These are phyloP conservation scores for Xylocopa sonorina DNA, from an alignment of 1,140 invertebrate genomes.

Conservation along the genomic window DNA sequence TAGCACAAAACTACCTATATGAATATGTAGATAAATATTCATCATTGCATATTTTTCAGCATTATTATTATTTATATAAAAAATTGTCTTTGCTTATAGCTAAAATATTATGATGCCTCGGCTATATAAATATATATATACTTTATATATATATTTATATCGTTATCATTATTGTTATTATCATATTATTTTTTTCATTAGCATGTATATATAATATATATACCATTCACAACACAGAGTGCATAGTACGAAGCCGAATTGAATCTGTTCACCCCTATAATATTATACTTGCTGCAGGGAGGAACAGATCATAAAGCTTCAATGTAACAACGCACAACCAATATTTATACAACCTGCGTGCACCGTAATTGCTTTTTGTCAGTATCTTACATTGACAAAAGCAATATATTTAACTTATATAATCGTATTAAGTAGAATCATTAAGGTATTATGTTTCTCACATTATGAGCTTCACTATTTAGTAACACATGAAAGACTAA, in stretches of 20 bases:
- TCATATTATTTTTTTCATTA: constrained; percentile 67
- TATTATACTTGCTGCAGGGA: constrained; percentile 58
- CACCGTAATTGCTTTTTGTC: constrained; percentile 71
- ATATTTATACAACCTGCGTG: constrained; percentile 80
- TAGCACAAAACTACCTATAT: constrained; percentile 59
- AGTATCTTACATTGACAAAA: constrained; percentile 59
- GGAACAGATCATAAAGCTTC: constrained; percentile 71
- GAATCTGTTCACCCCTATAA: constrained; percentile 68
- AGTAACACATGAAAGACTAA: constrained; percentile 52
- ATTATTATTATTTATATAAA: constrained; percentile 79
- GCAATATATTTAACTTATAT: constrained; percentile 47
- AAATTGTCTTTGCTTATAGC: constrained; percentile 81
- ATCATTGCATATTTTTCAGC: constrained; percentile 73
- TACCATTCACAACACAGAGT: constrained; percentile 83
- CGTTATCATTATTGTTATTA: constrained; percentile 70
- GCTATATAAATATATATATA: constrained; percentile 77
- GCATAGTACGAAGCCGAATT: constrained; percentile 81
- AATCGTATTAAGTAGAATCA: constrained; percentile 50
- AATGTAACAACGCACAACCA: constrained; percentile 80
- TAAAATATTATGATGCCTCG: constrained; percentile 81
- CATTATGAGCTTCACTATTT: constrained; percentile 41
- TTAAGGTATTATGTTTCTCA: constrained; percentile 54
- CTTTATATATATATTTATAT: constrained; percentile 75
- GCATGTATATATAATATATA: constrained; percentile 71
- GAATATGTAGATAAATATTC: constrained; percentile 77